Evolutionary conservation across 2,888 invertebrate genomes (phyloP), one percentile per base, ranked within the genome.

Genomic region (Epiblema foenella): DNA sequence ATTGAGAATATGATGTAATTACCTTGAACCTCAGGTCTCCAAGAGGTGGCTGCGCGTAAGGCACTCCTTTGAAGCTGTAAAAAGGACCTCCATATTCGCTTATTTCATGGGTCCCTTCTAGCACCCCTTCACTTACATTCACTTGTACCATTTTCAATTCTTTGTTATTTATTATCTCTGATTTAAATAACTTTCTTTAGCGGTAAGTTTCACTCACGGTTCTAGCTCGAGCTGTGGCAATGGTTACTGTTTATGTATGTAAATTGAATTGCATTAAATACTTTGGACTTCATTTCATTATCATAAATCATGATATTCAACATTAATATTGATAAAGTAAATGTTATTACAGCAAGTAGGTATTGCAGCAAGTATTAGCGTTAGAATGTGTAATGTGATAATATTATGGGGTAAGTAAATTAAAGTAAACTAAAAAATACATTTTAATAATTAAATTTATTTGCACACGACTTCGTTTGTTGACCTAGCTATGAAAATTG

Each of bases 11-110:
- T n/a, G 46, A 18, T n/a, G 11, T 17, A 18, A 46, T 46, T 56
- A 89, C 90, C 84, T 88, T 86, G 67, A 89, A 90, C 54, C 89
- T 77, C 2, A 89, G 78, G 9, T 87, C 80, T 9, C 86, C 87
- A 0, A 86, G 10, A 0, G 90, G 90, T 0, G 90, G 88, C 52
- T 81, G 81, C 0, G 89, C 90, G n/a, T 87, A 90, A 0, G 90
- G 90, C 20, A 90, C 85, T 0, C 89, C 89, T 70, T 87, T 90
- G 69, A 90, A 90, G 73, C 89, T 88, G 73, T 76, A 84, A 71
- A 79, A 88, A 4, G 75, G 69, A 7, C 78, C 82, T 2, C 85
- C 88, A 51, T 81, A 83, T 57, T 81, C 78, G 72, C 85, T 86
- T 0, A 80, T 37, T 8, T 85, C 72, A 2, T 76, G 17, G 51